Evolutionary conservation across 2,888 invertebrate species (phyloP).

Genomic region (Ditylenchus weischeri): DNA sequence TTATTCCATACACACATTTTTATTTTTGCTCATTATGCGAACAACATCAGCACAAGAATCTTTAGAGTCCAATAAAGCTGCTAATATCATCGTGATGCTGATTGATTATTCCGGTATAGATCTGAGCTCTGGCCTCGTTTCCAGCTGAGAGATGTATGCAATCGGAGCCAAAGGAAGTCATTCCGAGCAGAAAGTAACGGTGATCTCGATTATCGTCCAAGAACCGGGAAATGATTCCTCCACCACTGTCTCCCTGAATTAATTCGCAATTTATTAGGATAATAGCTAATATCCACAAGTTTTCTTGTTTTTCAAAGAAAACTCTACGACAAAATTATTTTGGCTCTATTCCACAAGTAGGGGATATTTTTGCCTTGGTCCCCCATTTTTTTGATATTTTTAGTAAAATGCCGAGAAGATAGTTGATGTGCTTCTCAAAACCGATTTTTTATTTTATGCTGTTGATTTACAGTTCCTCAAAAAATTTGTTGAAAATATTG

Average conservation of each 20-base stretch:
- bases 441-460: too few species aligned
- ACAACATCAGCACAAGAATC: background rate
- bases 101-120: background rate
- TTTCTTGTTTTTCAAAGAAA: background rate
- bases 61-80: slow-evolving; percentile 3
- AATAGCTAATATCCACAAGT: background rate
- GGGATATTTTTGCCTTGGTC: too few species aligned
- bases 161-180: background rate
- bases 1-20: too few species aligned
- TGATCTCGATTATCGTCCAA: background rate
- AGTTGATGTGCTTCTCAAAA: too few species aligned
- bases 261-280: background rate
- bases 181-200: slow-evolving; percentile 5
- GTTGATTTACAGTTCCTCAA: too few species aligned
- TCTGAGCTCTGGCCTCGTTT: background rate
- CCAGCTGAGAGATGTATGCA: background rate
- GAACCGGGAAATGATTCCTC: background rate
- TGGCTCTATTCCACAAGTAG: too few species aligned
- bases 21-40: too few species aligned
- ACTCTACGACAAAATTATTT: too few species aligned
- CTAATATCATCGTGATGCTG: slow-evolving; percentile 3
- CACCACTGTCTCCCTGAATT: slow-evolving; percentile 5
- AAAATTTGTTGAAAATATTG: too few species aligned
- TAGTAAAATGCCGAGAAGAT: too few species aligned
- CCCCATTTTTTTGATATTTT: too few species aligned